Conservation (phyloP, 2,113 vertebrate species). For the Vombatus ursinus region DNA sequence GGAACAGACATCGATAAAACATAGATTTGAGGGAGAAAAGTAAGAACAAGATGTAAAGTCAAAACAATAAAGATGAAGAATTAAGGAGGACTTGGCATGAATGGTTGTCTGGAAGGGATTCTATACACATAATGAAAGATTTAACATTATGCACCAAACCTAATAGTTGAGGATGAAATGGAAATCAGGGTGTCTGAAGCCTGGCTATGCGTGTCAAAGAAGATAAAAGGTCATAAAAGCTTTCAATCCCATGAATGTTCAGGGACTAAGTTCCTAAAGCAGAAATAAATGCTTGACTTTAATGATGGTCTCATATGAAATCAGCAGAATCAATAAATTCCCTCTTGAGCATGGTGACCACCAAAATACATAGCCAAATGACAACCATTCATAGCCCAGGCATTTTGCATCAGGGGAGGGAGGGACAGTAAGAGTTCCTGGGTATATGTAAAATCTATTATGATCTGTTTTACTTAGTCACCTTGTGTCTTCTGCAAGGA, state of each 20-base stretch:
- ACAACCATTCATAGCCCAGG: not conserved
- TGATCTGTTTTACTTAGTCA: not conserved
- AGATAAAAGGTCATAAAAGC: not conserved
- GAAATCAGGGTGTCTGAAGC: slow-evolving; percentile 16
- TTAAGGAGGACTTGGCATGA: not conserved
- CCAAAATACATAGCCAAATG: not conserved
- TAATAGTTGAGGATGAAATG: slow-evolving; percentile 28
- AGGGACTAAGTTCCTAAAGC: not conserved
- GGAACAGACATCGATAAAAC: not conserved
- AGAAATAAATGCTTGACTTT: not conserved
- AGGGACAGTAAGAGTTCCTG: not conserved
- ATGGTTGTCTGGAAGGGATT: too few species aligned
- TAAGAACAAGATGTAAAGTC: slow-evolving; percentile 23
- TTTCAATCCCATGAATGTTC: slow-evolving; percentile 5
- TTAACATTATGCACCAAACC: not conserved
- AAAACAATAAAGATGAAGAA: slow-evolving; percentile 7
- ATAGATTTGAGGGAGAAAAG: not conserved
- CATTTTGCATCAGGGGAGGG: not conserved
- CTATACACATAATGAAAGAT: not conserved
- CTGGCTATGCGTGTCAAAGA: not conserved
- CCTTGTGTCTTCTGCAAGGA: accelerated
- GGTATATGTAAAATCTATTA: accelerated
- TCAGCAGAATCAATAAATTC: not conserved
- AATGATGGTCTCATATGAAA: slow-evolving; percentile 24
- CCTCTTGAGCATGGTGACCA: not conserved